Percentiles rank a stretch among this genome's conserved stretches.
phyloP scores from a whole-genome alignment of 2,888 invertebrate species.

The Papilio protenor region DNA sequence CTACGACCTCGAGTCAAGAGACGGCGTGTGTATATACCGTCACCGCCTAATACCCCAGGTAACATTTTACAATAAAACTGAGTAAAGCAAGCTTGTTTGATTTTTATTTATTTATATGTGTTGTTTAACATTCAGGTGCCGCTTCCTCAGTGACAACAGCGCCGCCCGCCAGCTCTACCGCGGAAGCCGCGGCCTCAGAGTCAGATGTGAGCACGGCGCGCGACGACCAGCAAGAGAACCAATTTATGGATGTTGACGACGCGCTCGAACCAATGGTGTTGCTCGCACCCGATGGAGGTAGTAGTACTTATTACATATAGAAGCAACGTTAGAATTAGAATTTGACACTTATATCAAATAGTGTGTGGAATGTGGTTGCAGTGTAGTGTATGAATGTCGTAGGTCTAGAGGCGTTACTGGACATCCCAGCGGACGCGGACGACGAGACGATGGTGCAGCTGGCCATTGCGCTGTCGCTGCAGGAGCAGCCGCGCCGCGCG shows the following conservation, averaged over 20 bases:
- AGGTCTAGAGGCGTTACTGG: constrained; percentile 91
- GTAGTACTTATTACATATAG: constrained; percentile 19
- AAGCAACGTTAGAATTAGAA: neutral
- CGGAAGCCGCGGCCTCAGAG: constrained; percentile 69
- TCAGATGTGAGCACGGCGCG: constrained; percentile 69
- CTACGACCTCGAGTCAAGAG: constrained; percentile 91
- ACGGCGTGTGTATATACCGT: constrained; percentile 90
- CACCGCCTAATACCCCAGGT: constrained; percentile 88
- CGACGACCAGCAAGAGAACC: constrained; percentile 76
- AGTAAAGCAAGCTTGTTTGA: neutral
- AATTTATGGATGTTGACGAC: constrained; percentile 85
- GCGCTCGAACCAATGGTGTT: constrained; percentile 85
- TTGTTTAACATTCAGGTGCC: constrained; percentile 55
- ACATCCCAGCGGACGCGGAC: constrained; percentile 97
- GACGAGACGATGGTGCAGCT: constrained; percentile 98
- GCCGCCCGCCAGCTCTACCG: constrained; percentile 68
- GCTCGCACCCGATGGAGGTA: constrained; percentile 84
- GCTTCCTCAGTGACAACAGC: constrained; percentile 70
- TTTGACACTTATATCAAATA: no score
- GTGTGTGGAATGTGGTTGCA: neutral
- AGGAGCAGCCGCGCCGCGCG: constrained; percentile 85
- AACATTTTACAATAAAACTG: constrained; percentile 36
- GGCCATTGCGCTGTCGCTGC: constrained; percentile 96
- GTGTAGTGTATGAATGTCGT: constrained; percentile 58
- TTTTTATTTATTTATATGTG: neutral